A percentile compares a stretch with the other conserved stretches of the same genome.
Conservation (phyloP, 2,797 vertebrate genomes). For the Rhynchotus rufescens region DNA sequence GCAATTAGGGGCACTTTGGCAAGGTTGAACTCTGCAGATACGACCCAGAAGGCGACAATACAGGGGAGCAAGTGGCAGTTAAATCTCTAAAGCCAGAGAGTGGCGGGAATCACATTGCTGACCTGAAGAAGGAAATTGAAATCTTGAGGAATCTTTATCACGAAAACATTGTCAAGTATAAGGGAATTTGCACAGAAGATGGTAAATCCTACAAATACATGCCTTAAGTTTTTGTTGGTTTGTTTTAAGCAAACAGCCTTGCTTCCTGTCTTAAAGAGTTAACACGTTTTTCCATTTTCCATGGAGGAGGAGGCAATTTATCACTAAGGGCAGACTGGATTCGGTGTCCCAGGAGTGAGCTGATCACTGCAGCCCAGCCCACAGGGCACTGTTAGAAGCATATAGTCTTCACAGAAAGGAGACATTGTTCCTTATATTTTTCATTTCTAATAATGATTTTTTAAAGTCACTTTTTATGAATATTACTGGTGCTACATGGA, state of each 20-base stretch:
- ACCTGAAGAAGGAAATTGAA: conserved; percentile 93
- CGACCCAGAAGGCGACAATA: conserved; percentile 93
- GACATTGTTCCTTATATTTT: neutral
- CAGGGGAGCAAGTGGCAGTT: conserved; percentile 95
- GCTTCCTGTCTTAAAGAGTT: rapidly evolving
- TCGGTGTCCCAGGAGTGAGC: neutral
- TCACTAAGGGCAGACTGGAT: neutral
- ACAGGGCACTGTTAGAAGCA: neutral
- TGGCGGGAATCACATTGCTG: conserved; percentile 90
- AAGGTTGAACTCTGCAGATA: conserved; percentile 97
- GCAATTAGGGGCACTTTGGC: conserved; percentile 92
- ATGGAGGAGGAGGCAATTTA: neutral
- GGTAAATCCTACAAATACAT: conserved; percentile 74
- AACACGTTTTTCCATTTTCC: neutral
- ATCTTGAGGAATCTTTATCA: conserved; percentile 96
- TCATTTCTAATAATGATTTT: neutral
- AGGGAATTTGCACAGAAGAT: conserved; percentile 96
- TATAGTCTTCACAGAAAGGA: rapidly evolving
- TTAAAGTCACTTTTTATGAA: neutral
- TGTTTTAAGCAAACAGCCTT: neutral
- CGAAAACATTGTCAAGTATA: conserved; percentile 98
- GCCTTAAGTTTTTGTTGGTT: neutral
- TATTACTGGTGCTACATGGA: neutral
- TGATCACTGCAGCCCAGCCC: neutral
- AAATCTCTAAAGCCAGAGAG: conserved; percentile 96